A percentile compares a stretch with the other conserved stretches of the same genome.
phyloP scores from a whole-genome alignment of 2,113 vertebrate species.

The Oreotrochilus melanogaster region DNA sequence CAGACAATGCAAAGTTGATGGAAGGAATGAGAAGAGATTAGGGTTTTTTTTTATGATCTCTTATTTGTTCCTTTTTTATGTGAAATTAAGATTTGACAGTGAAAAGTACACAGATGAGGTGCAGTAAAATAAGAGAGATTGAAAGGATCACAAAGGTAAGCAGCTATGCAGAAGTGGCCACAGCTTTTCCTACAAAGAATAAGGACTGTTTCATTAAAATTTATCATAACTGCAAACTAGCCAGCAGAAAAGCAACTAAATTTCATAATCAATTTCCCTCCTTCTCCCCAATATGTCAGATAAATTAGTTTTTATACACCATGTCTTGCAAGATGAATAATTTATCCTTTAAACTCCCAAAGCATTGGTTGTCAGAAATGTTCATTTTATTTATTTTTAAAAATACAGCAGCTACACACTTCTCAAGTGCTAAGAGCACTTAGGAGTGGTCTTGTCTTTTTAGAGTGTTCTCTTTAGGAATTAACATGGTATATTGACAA shows the following conservation, averaged over 20 bases:
- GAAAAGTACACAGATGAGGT: background rate
- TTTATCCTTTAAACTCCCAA: constrained; percentile 4
- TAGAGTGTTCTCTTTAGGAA: constrained; percentile 56
- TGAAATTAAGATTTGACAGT: background rate
- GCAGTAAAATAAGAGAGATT: background rate
- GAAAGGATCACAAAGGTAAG: background rate
- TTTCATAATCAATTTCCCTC: background rate
- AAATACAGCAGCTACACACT: background rate
- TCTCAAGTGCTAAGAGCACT: constrained; percentile 22
- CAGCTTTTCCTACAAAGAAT: background rate
- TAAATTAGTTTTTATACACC: background rate
- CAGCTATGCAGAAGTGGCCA: background rate
- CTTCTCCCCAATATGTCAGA: background rate
- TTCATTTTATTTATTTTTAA: background rate
- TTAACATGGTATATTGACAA: constrained; percentile 48
- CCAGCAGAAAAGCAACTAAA: background rate
- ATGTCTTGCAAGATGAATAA: background rate
- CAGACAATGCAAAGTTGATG: background rate
- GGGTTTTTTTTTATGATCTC: background rate
- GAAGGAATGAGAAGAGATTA: background rate
- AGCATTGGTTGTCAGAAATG: background rate
- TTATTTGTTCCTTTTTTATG: background rate
- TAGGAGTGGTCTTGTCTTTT: constrained; percentile 59
- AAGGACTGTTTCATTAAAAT: background rate
- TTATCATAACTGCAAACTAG: background rate